Conservation (phyloP, 2,888 invertebrate genomes). For the Agrochola macilenta region DNA sequence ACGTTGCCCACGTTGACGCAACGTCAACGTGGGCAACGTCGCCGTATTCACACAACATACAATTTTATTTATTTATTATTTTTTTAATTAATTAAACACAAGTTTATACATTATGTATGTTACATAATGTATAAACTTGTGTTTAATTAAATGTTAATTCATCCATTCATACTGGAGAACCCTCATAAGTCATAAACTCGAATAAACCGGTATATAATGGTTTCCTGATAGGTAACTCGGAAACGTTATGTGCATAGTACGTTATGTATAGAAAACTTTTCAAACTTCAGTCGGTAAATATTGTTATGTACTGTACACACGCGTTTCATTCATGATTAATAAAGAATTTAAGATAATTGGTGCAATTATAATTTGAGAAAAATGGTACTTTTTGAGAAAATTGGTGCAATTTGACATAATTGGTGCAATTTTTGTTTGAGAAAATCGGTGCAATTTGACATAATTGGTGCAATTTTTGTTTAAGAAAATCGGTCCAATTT, state of each 20-base stretch:
- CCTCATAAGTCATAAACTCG: neutral
- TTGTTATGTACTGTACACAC: constrained; percentile 34
- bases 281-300: constrained; percentile 31
- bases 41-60: too few relatives aligned
- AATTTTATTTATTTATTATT: too few relatives aligned
- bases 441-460: constrained; percentile 1
- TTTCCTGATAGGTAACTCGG: constrained; percentile 53
- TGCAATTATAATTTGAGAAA: neutral
- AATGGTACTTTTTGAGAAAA: constrained; percentile 6
- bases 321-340: constrained; percentile 13
- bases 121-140: too few relatives aligned
- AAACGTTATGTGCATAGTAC: constrained; percentile 29
- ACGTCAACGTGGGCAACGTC: too few relatives aligned
- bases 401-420: neutral
- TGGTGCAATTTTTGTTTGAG: constrained; percentile 1
- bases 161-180: neutral
- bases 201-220: constrained; percentile 15
- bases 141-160: neutral
- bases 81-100: too few relatives aligned
- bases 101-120: neutral
- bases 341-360: neutral
- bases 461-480: too few relatives aligned
- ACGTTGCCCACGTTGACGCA: too few relatives aligned
- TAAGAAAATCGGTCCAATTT: too few relatives aligned
- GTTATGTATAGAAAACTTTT: constrained; percentile 46